Evolutionary conservation across 2,113 vertebrate genomes (phyloP).

Genomic region (Erinaceus europaeus): DNA sequence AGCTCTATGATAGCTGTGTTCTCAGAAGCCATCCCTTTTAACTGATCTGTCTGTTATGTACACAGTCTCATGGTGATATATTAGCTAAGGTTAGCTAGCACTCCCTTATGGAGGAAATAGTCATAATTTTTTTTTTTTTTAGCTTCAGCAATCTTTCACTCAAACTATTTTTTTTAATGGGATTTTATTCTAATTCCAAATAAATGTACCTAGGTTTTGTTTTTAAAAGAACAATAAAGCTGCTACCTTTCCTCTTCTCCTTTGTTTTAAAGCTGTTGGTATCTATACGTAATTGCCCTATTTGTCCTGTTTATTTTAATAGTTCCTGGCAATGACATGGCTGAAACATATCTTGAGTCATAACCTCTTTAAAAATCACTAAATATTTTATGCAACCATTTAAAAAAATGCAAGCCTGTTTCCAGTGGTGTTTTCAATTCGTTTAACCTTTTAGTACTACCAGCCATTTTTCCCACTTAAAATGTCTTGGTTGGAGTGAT

Average conservation of each 20-base stretch:
- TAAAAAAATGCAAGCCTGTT: conserved; percentile 21
- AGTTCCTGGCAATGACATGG: conserved; percentile 46
- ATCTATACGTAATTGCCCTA: conserved; percentile 65
- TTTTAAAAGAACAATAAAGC: conserved; percentile 63
- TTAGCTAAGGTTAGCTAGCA: not conserved
- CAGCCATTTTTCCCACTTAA: conserved; percentile 47
- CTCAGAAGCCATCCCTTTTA: not conserved
- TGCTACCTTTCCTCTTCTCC: conserved; percentile 14
- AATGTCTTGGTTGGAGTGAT: conserved; percentile 41
- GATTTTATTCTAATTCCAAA: conserved; percentile 39
- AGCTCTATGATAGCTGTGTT: rapidly evolving
- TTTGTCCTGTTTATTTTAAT: conserved; percentile 68
- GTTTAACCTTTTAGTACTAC: conserved; percentile 49
- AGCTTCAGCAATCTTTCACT: not conserved
- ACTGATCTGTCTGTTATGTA: not conserved
- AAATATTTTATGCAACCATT: conserved; percentile 50
- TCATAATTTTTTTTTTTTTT: not conserved
- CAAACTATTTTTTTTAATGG: conserved; percentile 33
- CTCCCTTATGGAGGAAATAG: not conserved
- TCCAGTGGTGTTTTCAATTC: conserved; percentile 53
- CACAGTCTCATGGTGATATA: not conserved
- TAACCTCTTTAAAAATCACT: conserved; percentile 50
- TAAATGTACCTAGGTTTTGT: conserved; percentile 54
- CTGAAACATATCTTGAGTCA: conserved; percentile 29
- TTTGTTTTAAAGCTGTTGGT: conserved; percentile 56